Evolutionary conservation across 2,888 invertebrate genomes (phyloP).

Genomic region (Amaurobius ferox): DNA sequence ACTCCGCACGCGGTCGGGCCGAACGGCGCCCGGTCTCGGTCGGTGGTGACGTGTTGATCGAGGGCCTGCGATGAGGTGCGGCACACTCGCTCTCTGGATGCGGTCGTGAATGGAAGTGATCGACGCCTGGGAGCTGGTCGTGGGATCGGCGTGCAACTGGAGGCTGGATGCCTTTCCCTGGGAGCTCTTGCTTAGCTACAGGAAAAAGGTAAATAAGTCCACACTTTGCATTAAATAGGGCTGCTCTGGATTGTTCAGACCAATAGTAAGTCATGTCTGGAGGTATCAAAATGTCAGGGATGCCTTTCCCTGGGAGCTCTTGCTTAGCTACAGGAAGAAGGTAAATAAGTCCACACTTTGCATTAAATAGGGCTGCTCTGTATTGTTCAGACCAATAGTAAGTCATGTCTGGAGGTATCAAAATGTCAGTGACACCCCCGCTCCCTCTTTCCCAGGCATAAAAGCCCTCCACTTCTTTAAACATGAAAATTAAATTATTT

Average conservation of each 20-base stretch:
- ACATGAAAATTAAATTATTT: no score
- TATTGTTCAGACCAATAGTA: no score
- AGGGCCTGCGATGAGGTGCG: not conserved
- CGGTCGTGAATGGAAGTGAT: constrained; percentile 58
- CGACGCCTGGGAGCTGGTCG: constrained; percentile 63
- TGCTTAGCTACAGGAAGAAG: constrained; percentile 33
- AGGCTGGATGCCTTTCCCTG: constrained; percentile 69
- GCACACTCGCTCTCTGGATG: not conserved
- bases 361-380: no score
- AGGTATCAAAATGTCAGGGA: no score
- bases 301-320: constrained; percentile 69
- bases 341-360: not conserved
- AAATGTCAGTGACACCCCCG: no score
- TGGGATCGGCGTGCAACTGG: constrained; percentile 55
- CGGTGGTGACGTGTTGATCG: constrained; percentile 29
- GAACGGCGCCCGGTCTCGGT: not conserved
- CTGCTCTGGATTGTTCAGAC: no score
- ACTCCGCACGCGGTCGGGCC: no score
- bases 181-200: constrained; percentile 56
- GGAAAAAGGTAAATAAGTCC: not conserved
- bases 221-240: no score
- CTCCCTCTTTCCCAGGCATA: no score
- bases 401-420: no score
- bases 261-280: no score
- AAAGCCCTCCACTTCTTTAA: no score